Base-by-base conservation (phyloP, 2,888 invertebrate genomes). In the Spatulosminthurus flaviceps region DNA sequence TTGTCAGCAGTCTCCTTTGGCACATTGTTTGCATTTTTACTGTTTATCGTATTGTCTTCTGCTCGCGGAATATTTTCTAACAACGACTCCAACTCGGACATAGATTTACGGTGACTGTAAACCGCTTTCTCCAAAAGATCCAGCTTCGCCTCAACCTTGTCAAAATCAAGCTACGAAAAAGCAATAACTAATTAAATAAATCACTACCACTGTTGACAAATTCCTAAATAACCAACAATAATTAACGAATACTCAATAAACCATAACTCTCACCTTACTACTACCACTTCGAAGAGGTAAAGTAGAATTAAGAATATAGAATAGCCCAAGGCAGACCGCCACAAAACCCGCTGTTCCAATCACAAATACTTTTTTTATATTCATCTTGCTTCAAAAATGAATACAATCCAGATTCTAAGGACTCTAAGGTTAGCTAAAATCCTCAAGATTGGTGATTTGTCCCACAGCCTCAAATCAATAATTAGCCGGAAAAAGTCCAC, bases 331-430 rank as follows among this genome's bases (percentile, higher is more conserved):
- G 60, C 82, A 84, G 4, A 84, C 82, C 1, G 83, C 43, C 0
- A 83, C 82, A 66, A 85, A 85, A 0, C 84, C 84, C 28, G 82
- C 82, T 0, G 85, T 85, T 11, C 85, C 85, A 21, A 84, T 29
- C 0, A 85, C 81, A 76, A 85, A 85, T 41, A 85, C 81, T 66
- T 84, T 82, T 72, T 85, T 85, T 60, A 85, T 72, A 77, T 84
- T 84, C 85, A 85, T 84, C 9, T 71, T 81, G 7, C 21, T 28
- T 21, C 21, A 72, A 72, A 42, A 21, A 42, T 9, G 5, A 73
- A 16, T 2, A 13, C 51, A 2, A 19, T 51, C 51, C 16, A 4
- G 51, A 13, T 5, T 2, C n/a, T 22, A 16, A 19, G 51, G n/a
- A 11, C 24, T 19, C 9, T 16, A 16, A n/a, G 42, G 42, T 34